Conservation (phyloP, 2,113 vertebrate genomes). For the Clarias magur region DNA sequence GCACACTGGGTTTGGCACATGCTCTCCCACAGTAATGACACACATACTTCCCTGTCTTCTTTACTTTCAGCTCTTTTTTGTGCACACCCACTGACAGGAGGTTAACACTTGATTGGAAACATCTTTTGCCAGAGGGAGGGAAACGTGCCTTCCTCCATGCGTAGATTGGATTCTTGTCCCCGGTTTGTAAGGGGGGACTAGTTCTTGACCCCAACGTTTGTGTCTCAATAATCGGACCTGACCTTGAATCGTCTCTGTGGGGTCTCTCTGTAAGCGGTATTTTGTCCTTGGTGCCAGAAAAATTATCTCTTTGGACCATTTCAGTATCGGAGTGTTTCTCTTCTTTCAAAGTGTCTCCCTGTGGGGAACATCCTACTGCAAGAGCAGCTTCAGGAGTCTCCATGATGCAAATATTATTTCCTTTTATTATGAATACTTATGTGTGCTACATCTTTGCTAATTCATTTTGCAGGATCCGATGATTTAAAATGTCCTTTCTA, state of each 20-base stretch:
- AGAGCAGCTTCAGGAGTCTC: conserved; percentile 87
- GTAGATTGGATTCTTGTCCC: conserved; percentile 74
- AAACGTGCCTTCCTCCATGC: conserved; percentile 83
- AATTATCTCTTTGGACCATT: conserved; percentile 39
- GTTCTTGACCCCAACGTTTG: conserved; percentile 56
- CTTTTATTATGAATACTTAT: conserved; percentile 36
- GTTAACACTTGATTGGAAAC: conserved; percentile 84
- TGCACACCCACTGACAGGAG: conserved; percentile 78
- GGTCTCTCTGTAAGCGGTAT: conserved; percentile 37
- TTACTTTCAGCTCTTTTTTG: conserved; percentile 91
- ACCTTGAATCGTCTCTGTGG: conserved; percentile 30
- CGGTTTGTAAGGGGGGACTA: conserved; percentile 77
- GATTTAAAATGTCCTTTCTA: conserved; percentile 10
- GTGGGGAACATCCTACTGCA: conserved; percentile 84
- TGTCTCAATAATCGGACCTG: conserved; percentile 35
- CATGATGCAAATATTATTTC: conserved; percentile 82
- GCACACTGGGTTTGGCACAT: conserved; percentile 98
- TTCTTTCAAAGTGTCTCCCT: conserved; percentile 40
- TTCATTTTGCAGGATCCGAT: conserved; percentile 53
- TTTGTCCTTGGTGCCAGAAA: conserved; percentile 39
- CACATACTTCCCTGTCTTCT: conserved; percentile 95
- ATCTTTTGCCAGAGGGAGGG: conserved; percentile 81
- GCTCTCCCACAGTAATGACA: conserved; percentile 97
- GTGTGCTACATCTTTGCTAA: conserved; percentile 49
- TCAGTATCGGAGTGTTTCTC: conserved; percentile 31